Base-by-base conservation (phyloP, 2,113 vertebrate species). In the Rattus rattus region DNA sequence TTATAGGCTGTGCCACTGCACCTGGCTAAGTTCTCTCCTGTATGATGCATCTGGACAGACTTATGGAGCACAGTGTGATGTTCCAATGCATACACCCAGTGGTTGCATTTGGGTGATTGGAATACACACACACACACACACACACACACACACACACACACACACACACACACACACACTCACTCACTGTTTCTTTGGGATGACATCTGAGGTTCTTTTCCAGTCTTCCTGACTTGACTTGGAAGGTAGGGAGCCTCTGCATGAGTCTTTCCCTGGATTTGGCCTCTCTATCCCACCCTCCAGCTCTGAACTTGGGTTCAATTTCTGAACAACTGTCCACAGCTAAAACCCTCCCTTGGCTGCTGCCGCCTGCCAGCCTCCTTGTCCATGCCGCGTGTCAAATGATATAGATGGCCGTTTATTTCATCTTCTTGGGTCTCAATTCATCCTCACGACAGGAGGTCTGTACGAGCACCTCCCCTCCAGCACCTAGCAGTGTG, bases 351-450 rank as follows among this genome's bases (percentile, higher is more conserved):
- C 63, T 26, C 59, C 36, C 11, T 43, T 8, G 72, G 52, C 80
- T 49, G 73, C 77, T 24, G 1, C 36, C 47, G 17, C 16, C 0
- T 7, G 1, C 36, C 61, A 67, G 26, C 63, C 47, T 49, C 81
- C 70, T 52, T 2, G 39, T 47, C 19, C 30, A 0, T 4, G 1
- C 14, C 20, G 1, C 54, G 9, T 33, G 49, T 6, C 4, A 47
- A 26, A 9, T 4, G 43, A 61, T 19, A 16, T 28, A 3, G 20
- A 22, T 11, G 22, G 2, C 19, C 4, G 1, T 59, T 89, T 54
- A 12, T 39, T 8, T 19, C 1, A 2, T 65, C 47, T 67, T 36
- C 63, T 8, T 14, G 43, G 56, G 28, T 47, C 5, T 67, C 39
- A 1, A 33, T 26, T 28, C 54, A n/a, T 36, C 14, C 54, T 22